A percentile compares a stretch with the other conserved stretches of the same genome.
phyloP scores from a whole-genome alignment of 2,888 invertebrate genomes.

The Notodonta ziczac region DNA sequence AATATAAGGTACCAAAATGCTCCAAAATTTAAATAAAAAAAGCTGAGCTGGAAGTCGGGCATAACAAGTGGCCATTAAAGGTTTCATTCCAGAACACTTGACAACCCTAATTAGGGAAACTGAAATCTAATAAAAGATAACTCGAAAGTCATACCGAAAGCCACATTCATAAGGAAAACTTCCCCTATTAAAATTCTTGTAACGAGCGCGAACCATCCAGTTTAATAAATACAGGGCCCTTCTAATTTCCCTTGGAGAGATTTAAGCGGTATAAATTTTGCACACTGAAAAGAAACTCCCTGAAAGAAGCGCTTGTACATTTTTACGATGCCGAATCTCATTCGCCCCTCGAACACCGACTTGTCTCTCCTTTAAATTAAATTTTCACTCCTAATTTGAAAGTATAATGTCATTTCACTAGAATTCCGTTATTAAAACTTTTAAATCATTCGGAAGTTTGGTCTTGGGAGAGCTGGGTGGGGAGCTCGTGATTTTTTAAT shows the following conservation, averaged over 20 bases:
- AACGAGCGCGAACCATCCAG: slow-evolving; percentile 78
- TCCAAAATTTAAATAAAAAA: slow-evolving; percentile 17
- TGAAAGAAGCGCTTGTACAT: slow-evolving; percentile 81
- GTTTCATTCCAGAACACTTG: slow-evolving; percentile 70
- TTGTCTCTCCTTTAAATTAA: slow-evolving; percentile 85
- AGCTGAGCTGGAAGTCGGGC: slow-evolving; percentile 14
- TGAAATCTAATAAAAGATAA: slow-evolving; percentile 82
- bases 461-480: slow-evolving; percentile 69
- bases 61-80: slow-evolving; percentile 59
- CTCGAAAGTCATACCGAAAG: slow-evolving; percentile 69
- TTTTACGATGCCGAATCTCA: slow-evolving; percentile 81
- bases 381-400: slow-evolving; percentile 86
- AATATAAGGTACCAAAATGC: neutral
- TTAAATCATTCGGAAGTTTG: slow-evolving; percentile 83
- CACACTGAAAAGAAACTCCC: slow-evolving; percentile 81
- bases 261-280: slow-evolving; percentile 81
- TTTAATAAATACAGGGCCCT: slow-evolving; percentile 81
- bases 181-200: slow-evolving; percentile 81
- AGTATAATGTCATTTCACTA: slow-evolving; percentile 86
- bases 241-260: slow-evolving; percentile 81
- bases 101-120: slow-evolving; percentile 76
- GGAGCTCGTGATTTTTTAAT: slow-evolving; percentile 81
- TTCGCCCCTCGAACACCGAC: slow-evolving; percentile 77
- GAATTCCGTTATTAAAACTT: slow-evolving; percentile 85
- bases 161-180: slow-evolving; percentile 82